Base-by-base conservation (phyloP, 2,797 vertebrate species). In the Helarctos malayanus region DNA sequence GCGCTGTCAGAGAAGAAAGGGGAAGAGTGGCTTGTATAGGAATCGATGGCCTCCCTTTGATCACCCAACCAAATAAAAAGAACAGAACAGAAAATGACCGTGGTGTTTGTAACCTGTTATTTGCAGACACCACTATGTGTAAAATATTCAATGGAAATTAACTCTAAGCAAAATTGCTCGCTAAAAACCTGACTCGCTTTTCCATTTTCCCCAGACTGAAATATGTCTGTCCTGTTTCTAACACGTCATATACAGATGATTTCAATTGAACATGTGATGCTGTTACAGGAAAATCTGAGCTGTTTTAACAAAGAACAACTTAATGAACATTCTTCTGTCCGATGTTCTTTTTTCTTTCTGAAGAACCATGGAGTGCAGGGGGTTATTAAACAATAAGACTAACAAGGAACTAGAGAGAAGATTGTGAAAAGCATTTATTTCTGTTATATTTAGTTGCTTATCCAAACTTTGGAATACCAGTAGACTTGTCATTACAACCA, bases 131-230 rank as follows among this genome's bases (percentile, higher is more conserved):
- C 9, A 45, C 41, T 38, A 71, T 68, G 11, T 79, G 10, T 91
- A 49, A 93, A 95, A 92, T 68, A 80, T 47, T 91, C 38, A 56
- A 11, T 63, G 76, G 41, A 78, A 91, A 93, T 86, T 65, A 95
- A 89, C 29, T 69, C 5, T 57, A 54, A 65, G 41, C 41, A 84
- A 38, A 25, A 61, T 3, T 95, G n/a, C 59, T 81, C 47, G 13
- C 71, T 82, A 61, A 73, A 95, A 79, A 18, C 23, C 23, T 14
- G 5, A 45, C 73, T 14, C 12, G 11, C 38, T 27, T 94, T 65
- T 78, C 54, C 29, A 35, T 93, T 79, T 86, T 75, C 89, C 45
- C 49, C 23, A 86, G 25, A 76, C 75, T 80, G 16, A 49, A 86
- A 61, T 78, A 18, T 47, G 32, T 89, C 78, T 93, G 9, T 41